Evolutionary conservation across 2,797 vertebrate species (phyloP).

Genomic region (Sphenodon punctatus): DNA sequence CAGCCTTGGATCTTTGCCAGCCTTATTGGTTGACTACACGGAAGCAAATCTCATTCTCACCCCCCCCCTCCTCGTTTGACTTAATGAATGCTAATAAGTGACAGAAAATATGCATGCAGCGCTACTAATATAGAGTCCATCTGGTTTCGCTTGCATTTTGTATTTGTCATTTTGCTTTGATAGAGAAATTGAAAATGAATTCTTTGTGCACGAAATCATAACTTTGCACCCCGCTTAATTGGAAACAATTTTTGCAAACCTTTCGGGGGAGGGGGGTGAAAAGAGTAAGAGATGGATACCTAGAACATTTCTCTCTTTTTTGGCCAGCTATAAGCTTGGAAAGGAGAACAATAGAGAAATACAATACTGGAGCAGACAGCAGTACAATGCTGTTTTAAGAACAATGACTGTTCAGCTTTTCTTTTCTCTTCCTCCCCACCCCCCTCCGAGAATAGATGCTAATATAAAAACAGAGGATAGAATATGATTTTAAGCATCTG

Average conservation of each 20-base stretch:
- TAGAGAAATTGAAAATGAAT: slow-evolving; percentile 73
- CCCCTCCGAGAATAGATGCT: slow-evolving; percentile 33
- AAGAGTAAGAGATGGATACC: slow-evolving; percentile 40
- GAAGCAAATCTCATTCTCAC: slow-evolving; percentile 78
- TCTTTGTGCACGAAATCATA: slow-evolving; percentile 62
- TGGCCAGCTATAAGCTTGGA: not conserved
- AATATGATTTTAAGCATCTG: slow-evolving; percentile 61
- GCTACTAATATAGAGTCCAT: slow-evolving; percentile 80
- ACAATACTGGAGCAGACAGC: not conserved
- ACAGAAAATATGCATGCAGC: slow-evolving; percentile 77
- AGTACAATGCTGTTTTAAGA: not conserved
- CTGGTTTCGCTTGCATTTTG: slow-evolving; percentile 77
- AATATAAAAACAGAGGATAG: slow-evolving; percentile 54
- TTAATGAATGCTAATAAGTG: slow-evolving; percentile 85
- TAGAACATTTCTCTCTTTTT: not conserved
- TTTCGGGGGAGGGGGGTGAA: too few species aligned
- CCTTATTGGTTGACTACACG: slow-evolving; percentile 81
- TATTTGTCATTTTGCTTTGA: slow-evolving; percentile 79
- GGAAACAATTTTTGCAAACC: slow-evolving; percentile 63
- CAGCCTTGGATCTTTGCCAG: slow-evolving; percentile 77
- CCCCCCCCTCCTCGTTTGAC: slow-evolving; percentile 56
- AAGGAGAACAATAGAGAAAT: slow-evolving; percentile 6
- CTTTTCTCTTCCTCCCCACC: slow-evolving; percentile 13
- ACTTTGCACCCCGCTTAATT: slow-evolving; percentile 62
- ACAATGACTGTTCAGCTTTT: slow-evolving; percentile 12